These are phyloP conservation scores for Mixornis gularis DNA, from an alignment of 2,113 vertebrate species.

Conservation along the genomic window DNA sequence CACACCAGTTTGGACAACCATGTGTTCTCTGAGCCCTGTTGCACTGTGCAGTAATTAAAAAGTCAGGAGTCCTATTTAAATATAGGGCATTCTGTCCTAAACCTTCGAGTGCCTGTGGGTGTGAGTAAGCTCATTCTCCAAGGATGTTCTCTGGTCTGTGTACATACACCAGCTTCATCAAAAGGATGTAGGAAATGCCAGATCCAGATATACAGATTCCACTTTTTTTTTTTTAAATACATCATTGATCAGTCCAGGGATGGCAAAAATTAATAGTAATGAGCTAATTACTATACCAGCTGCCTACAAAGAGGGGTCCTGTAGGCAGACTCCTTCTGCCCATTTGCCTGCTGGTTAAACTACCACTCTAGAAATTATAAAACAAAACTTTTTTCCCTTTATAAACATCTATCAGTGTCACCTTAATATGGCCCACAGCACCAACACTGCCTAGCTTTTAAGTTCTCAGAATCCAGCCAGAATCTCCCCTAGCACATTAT, in stretches of 20 bases:
- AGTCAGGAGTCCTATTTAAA: constrained; percentile 50
- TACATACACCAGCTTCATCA: constrained; percentile 1
- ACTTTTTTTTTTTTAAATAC: not conserved
- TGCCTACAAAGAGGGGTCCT: constrained; percentile 63
- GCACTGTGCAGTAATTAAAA: constrained; percentile 36
- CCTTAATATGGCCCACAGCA: constrained; percentile 54
- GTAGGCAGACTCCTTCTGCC: constrained; percentile 62
- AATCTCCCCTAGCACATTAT: constrained; percentile 53
- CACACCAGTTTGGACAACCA: not conserved
- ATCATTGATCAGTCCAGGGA: constrained; percentile 58
- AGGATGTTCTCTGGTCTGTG: not conserved
- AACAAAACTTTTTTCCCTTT: constrained; percentile 43
- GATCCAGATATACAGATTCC: constrained; percentile 34
- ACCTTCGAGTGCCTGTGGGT: not conserved
- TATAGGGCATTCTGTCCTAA: constrained; percentile 42
- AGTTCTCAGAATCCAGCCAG: constrained; percentile 46
- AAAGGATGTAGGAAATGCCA: constrained; percentile 36
- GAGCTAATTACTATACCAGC: constrained; percentile 70
- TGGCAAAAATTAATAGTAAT: constrained; percentile 69
- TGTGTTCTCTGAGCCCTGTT: constrained; percentile 10
- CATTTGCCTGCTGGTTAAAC: constrained; percentile 55
- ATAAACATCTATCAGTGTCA: constrained; percentile 43
- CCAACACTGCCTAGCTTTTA: constrained; percentile 40
- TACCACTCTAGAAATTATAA: constrained; percentile 37
- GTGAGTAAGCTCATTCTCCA: not conserved